phyloP scores from a whole-genome alignment of 2,888 invertebrate species.

The Macrosoma leucophasiata region DNA sequence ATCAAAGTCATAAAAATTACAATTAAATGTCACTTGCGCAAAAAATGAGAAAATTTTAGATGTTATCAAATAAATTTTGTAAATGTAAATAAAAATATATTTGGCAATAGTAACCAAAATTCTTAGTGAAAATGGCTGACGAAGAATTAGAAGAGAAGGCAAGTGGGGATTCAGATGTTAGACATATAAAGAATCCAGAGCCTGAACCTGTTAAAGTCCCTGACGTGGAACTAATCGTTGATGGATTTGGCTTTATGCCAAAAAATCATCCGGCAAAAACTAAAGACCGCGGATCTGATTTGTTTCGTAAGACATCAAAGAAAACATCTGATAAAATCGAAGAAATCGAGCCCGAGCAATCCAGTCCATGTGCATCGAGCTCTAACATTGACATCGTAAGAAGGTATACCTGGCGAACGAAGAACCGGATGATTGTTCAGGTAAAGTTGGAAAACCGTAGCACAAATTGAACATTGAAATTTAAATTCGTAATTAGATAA shows the following conservation, averaged over 20 bases:
- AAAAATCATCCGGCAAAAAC: constrained; percentile 18
- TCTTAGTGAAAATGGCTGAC: constrained; percentile 44
- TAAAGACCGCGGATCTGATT: constrained; percentile 20
- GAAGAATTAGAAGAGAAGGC: constrained; percentile 34
- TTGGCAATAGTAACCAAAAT: constrained; percentile 15
- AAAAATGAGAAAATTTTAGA: constrained; percentile 13
- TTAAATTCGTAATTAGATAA: no score
- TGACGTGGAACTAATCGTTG: constrained; percentile 59
- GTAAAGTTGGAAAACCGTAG: constrained; percentile 31
- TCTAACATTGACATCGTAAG: constrained; percentile 65
- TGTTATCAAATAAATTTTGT: constrained; percentile 19
- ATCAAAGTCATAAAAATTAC: no score
- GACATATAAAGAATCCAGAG: constrained; percentile 25
- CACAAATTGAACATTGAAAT: no score
- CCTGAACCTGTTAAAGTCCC: constrained; percentile 42
- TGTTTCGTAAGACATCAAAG: constrained; percentile 31
- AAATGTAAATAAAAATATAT: constrained; percentile 21
- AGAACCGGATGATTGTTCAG: constrained; percentile 78
- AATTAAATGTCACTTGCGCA: no score
- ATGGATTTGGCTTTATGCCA: constrained; percentile 70
- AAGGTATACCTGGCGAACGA: constrained; percentile 81
- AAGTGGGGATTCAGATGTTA: constrained; percentile 39
- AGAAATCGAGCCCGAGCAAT: constrained; percentile 29
- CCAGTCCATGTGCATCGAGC: constrained; percentile 53
- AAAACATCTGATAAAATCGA: constrained; percentile 28